Evolutionary conservation across 2,797 vertebrate species (phyloP).

Genomic region (Heteromormyrus szaboi): DNA sequence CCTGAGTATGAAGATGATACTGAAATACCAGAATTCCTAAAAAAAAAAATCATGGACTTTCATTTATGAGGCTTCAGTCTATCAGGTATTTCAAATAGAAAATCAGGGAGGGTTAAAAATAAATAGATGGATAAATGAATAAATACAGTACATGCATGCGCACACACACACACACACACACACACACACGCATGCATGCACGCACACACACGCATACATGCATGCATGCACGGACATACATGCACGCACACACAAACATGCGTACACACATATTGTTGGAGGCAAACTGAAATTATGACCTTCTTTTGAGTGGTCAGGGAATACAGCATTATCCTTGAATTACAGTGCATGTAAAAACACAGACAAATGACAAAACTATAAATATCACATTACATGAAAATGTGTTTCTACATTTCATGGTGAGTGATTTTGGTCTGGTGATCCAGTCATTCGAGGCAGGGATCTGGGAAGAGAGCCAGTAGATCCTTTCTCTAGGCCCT

Average conservation of each 20-base stretch:
- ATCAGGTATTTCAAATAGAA: not conserved
- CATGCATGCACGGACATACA: no score
- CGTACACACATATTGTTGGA: not conserved
- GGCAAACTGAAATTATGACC: not conserved
- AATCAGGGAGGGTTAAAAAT: not conserved
- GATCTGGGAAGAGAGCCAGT: not conserved
- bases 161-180: accelerated
- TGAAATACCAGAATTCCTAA: not conserved
- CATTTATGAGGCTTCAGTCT: not conserved
- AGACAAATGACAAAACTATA: not conserved
- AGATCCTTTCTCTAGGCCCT: not conserved
- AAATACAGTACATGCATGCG: not conserved
- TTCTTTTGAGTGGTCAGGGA: not conserved
- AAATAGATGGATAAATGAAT: not conserved
- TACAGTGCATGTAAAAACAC: not conserved
- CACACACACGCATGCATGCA: accelerated
- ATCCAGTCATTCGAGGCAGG: not conserved
- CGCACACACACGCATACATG: no score
- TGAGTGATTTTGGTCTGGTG: not conserved
- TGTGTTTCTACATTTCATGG: not conserved
- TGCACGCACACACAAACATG: not conserved
- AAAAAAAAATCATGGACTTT: not conserved
- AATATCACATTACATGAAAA: not conserved
- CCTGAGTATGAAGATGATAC: not conserved
- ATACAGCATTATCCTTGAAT: not conserved